Conservation (phyloP, 2,113 vertebrate species). For the Rhipidura dahli region DNA sequence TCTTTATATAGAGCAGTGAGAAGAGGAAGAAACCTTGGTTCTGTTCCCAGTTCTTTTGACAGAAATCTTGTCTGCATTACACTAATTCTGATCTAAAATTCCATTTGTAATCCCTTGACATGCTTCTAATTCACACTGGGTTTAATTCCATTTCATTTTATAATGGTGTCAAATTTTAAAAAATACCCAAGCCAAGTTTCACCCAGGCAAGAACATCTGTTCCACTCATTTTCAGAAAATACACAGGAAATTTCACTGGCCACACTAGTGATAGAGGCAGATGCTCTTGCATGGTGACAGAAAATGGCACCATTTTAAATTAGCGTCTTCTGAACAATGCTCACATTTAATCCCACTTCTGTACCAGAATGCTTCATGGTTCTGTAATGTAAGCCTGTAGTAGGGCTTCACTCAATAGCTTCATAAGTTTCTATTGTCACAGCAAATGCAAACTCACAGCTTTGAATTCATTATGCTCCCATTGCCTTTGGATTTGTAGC, state of each 20-base stretch:
- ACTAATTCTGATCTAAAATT: conserved; percentile 36
- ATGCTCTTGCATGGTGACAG: not conserved
- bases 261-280: not conserved
- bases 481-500: not conserved
- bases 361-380: not conserved
- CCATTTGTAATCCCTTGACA: not conserved
- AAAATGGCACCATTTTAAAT: not conserved
- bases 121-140: not conserved
- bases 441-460: not conserved
- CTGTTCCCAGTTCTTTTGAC: conserved; percentile 37
- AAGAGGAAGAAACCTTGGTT: conserved; percentile 32
- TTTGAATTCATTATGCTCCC: not conserved
- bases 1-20: conserved; percentile 43
- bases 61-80: conserved; percentile 9
- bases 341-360: not conserved
- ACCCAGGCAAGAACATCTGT: not conserved
- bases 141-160: conserved; percentile 10
- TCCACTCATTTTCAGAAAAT: not conserved
- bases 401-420: not conserved
- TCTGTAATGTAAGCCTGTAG: not conserved
- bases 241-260: not conserved
- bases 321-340: not conserved
- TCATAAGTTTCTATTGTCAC: not conserved
- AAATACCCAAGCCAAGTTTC: not conserved
- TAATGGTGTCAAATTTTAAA: not conserved